A percentile compares a stretch with the other conserved stretches of the same genome.
Evolutionary conservation across 2,888 invertebrate genomes (phyloP).

Genomic region (Drosophila kambysellisi): DNA sequence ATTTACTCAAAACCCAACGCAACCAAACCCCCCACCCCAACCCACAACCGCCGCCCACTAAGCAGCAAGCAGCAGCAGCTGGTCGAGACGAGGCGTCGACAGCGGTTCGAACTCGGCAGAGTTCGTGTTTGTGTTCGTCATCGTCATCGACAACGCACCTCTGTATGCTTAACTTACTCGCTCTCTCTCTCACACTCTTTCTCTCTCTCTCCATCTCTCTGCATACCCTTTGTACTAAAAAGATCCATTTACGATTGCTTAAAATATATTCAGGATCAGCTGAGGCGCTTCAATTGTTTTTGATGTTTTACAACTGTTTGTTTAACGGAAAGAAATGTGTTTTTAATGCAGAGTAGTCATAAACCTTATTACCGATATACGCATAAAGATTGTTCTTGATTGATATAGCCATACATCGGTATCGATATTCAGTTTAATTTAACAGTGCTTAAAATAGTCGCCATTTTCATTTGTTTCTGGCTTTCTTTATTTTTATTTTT

Average conservation of each 20-base stretch:
- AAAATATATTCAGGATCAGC: not conserved
- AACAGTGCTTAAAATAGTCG: not conserved
- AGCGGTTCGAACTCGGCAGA: constrained; percentile 17
- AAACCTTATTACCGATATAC: not conserved
- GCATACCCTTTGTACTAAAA: not conserved
- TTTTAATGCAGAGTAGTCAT: not conserved
- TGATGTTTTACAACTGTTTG: not conserved
- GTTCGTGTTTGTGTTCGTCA: constrained; percentile 17
- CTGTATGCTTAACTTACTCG: constrained; percentile 21
- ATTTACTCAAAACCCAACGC: constrained; percentile 41
- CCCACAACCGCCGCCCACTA: not conserved
- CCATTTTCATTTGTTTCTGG: not conserved
- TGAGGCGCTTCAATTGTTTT: not conserved
- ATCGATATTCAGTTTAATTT: not conserved
- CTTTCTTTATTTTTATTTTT: not conserved
- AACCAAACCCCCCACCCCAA: constrained; percentile 5
- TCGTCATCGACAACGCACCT: constrained; percentile 22
- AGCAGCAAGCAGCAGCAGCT: constrained; percentile 9
- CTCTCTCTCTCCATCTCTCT: not conserved
- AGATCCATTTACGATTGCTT: not conserved
- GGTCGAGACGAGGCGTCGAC: constrained; percentile 48
- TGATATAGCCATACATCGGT: not conserved
- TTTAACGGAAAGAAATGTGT: not conserved
- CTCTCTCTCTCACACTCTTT: not conserved
- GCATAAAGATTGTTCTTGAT: not conserved